phyloP scores from a whole-genome alignment of 2,797 vertebrate species.

The Novumbra hubbsi region DNA sequence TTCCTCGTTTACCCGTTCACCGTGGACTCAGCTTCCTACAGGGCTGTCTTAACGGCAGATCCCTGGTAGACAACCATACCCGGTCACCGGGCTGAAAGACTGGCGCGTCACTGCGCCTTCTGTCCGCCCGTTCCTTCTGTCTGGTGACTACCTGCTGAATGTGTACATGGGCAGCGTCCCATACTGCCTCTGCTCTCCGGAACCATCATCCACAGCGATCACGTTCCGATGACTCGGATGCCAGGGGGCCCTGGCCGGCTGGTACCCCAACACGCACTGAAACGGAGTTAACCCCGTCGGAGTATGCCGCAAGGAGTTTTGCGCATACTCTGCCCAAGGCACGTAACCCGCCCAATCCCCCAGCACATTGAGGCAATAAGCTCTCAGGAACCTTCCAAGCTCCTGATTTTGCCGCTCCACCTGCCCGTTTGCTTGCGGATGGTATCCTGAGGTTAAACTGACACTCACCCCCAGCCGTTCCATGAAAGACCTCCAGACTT shows the following conservation, averaged over 20 bases:
- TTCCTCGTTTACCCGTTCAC: too few relatives aligned
- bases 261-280: not conserved
- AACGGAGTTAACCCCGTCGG: not conserved
- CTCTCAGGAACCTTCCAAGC: not conserved
- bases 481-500: not conserved
- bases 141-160: not conserved
- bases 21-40: too few relatives aligned
- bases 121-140: not conserved
- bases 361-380: not conserved
- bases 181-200: not conserved
- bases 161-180: not conserved
- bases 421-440: too few relatives aligned
- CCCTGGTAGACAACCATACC: too few relatives aligned
- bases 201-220: not conserved
- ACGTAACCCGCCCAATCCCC: not conserved
- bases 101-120: not conserved
- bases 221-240: not conserved
- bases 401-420: not conserved
- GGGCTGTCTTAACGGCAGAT: too few relatives aligned
- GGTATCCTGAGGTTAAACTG: too few relatives aligned
- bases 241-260: not conserved
- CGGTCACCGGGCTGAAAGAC: too few relatives aligned
- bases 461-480: not conserved
- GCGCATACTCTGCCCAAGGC: too few relatives aligned
- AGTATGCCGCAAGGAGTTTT: not conserved